These are phyloP conservation scores for Dasysyrphus albostriatus DNA, from an alignment of 2,888 invertebrate species.

Conservation along the genomic window DNA sequence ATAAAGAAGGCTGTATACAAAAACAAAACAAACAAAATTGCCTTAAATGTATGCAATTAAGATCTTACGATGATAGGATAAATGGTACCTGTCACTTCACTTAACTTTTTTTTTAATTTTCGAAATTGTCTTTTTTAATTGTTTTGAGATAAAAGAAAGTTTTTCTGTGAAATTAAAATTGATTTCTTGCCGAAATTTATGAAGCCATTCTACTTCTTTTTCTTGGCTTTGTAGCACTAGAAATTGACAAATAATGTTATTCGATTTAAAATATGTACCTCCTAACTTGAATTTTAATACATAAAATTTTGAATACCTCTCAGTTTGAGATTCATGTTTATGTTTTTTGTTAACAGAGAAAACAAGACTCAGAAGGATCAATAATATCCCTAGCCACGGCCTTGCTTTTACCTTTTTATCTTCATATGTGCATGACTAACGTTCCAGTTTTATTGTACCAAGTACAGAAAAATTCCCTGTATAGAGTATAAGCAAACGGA, in stretches of 20 bases:
- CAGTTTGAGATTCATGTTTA: too few species aligned
- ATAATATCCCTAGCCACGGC: neutral
- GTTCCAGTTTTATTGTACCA: slow-evolving; percentile 27
- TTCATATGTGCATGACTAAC: slow-evolving; percentile 11
- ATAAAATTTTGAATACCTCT: too few species aligned
- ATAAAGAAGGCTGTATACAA: slow-evolving; percentile 33
- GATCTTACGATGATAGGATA: neutral
- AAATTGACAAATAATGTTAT: too few species aligned
- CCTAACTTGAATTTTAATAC: too few species aligned
- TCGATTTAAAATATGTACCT: too few species aligned
- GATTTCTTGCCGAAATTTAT: too few species aligned
- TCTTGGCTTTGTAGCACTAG: too few species aligned
- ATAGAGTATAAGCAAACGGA: neutral
- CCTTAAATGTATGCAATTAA: neutral
- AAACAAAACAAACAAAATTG: slow-evolving; percentile 12
- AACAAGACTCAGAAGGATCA: neutral
- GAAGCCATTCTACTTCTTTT: too few species aligned
- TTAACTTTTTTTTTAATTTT: neutral
- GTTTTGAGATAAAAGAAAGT: neutral
- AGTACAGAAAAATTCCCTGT: slow-evolving; percentile 1
- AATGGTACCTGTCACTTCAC: neutral
- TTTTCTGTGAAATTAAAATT: too few species aligned
- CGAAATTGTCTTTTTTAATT: neutral
- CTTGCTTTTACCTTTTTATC: neutral
- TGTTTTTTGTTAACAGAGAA: too few species aligned